These are phyloP conservation scores for Hoplias malabaricus DNA, from an alignment of 2,113 vertebrate genomes.

Conservation along the genomic window DNA sequence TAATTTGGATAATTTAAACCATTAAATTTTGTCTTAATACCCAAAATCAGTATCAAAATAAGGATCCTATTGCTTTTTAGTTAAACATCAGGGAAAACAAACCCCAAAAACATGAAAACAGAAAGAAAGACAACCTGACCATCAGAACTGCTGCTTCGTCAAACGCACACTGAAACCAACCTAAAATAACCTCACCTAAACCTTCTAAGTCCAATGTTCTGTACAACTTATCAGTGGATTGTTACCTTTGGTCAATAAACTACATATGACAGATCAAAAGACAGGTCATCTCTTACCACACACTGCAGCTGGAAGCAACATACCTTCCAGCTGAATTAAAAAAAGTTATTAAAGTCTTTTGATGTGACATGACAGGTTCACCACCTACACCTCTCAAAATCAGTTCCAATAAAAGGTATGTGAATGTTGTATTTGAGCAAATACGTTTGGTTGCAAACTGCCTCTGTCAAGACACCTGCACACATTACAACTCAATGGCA, in stretches of 20 bases:
- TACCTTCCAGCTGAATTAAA: neutral
- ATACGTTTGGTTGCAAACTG: too few species aligned
- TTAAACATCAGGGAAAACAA: neutral
- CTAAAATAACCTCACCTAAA: constrained; percentile 50
- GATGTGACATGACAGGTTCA: too few species aligned
- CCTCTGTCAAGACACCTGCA: neutral
- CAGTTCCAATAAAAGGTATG: too few species aligned
- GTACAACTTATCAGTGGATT: constrained; percentile 67
- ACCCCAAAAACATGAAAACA: neutral
- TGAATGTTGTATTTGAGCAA: too few species aligned
- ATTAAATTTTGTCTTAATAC: neutral
- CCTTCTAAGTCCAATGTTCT: constrained; percentile 72
- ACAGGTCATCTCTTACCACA: constrained; percentile 8
- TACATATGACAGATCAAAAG: constrained; percentile 28
- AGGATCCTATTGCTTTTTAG: too few species aligned
- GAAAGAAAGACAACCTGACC: too few species aligned
- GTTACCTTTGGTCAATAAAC: constrained; percentile 69
- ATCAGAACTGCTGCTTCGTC: constrained; percentile 22
- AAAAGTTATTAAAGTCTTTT: too few species aligned
- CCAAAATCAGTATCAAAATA: too few species aligned
- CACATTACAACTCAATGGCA: neutral
- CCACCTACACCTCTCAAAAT: too few species aligned
- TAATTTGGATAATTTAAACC: neutral
- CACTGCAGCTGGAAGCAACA: constrained; percentile 9
- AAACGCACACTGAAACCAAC: constrained; percentile 43